These are phyloP conservation scores for Cacoxenus indagator DNA, from an alignment of 2,888 invertebrate species.

Conservation along the genomic window DNA sequence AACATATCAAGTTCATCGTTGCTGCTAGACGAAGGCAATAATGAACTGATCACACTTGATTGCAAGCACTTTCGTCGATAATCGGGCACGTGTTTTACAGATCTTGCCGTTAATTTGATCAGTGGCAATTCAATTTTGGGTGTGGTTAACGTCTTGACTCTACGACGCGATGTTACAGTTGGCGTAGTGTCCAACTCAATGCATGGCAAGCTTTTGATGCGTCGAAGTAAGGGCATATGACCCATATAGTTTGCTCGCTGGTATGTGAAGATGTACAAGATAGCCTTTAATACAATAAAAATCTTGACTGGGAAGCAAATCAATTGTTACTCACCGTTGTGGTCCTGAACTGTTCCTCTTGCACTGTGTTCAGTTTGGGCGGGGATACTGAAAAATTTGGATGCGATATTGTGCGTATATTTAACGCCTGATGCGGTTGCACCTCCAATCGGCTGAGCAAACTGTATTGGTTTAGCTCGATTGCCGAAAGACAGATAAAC, in stretches of 20 bases:
- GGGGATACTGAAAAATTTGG: conserved; percentile 72
- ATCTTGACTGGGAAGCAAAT: not conserved
- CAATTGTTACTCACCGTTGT: not conserved
- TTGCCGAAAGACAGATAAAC: conserved; percentile 76
- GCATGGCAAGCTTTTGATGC: conserved; percentile 45
- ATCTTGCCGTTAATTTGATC: not conserved
- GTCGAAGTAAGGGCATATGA: conserved; percentile 29
- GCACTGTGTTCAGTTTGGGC: conserved; percentile 41
- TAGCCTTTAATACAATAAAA: not conserved
- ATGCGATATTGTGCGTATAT: conserved; percentile 73
- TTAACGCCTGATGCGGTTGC: conserved; percentile 54
- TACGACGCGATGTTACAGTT: conserved; percentile 27
- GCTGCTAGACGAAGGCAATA: conserved; percentile 20
- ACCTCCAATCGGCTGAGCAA: conserved; percentile 77
- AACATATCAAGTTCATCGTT: conserved; percentile 31
- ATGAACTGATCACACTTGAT: conserved; percentile 40
- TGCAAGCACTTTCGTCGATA: conserved; percentile 59
- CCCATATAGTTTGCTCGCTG: not conserved
- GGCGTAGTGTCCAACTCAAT: not conserved
- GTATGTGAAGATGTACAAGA: not conserved
- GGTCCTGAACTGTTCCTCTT: conserved; percentile 39
- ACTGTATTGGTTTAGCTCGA: conserved; percentile 76
- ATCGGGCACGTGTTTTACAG: conserved; percentile 20
- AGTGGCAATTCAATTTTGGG: not conserved
- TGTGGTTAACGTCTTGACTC: conserved; percentile 44